Percentiles rank a stretch among this genome's conserved stretches.
Conservation (phyloP, 2,797 vertebrate genomes). For the Mareca strepera region DNA sequence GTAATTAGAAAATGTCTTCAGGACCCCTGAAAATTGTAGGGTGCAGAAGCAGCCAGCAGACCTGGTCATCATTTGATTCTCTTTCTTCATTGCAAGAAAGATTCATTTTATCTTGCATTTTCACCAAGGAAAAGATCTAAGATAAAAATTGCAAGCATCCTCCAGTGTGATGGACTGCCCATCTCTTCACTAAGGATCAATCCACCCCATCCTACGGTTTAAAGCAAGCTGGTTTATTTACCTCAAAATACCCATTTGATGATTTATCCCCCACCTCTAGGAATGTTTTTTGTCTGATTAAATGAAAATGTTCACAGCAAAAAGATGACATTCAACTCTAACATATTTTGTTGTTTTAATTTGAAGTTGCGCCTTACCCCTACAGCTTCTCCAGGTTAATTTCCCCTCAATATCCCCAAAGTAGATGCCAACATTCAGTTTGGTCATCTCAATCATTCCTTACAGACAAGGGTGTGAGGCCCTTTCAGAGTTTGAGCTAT, state of each 20-base stretch:
- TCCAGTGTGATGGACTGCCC: not conserved
- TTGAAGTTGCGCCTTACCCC: not conserved
- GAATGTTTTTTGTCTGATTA: not conserved
- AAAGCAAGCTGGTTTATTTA: not conserved
- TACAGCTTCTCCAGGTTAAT: not conserved
- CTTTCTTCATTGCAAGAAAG: not conserved
- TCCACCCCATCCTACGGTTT: not conserved
- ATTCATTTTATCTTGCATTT: rapidly evolving
- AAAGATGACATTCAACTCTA: not conserved
- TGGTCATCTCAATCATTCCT: not conserved
- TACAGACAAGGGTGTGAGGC: not conserved
- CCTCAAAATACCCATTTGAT: not conserved
- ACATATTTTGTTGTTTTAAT: not conserved
- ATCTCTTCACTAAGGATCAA: not conserved
- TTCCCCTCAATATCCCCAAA: not conserved
- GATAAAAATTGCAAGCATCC: not conserved
- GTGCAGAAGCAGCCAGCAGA: not conserved
- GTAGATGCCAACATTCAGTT: not conserved
- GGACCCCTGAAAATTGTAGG: not conserved
- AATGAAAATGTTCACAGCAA: not conserved
- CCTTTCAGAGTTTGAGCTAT: not conserved
- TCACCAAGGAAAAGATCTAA: not conserved
- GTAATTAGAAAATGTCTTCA: not conserved
- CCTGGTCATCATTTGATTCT: not conserved
- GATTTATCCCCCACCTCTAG: not conserved